Evolutionary conservation across 2,797 vertebrate species (phyloP), one percentile per base, ranked within the genome.

Genomic region (Pseudochirops corinnae): DNA sequence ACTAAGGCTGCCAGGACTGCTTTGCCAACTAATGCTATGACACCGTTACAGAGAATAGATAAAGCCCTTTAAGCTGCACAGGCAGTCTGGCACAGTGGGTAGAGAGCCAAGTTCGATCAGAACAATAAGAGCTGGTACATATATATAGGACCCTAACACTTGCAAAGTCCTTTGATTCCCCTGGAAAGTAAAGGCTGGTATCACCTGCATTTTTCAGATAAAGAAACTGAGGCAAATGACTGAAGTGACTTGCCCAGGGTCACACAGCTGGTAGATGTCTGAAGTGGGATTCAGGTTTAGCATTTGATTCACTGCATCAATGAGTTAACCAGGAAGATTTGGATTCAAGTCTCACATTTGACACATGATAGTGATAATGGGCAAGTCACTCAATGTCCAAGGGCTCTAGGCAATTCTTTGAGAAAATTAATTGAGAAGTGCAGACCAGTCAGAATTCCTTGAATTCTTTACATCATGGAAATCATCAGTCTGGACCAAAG

Each of bases 61-160:
- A 53, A 91, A 39, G 46, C 21, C 82, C 13, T 94, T n/a, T 90
- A 57, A 94, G 92, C 91, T 67, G 31, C 82, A 94, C 21, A 46
- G 9, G 57, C 9, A 58, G 39, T 4, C 26, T 46, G 74, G 39
- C 6, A 39, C 74, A 82, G 74, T 82, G 39, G 74, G 74, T 82
- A 46, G 39, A 26, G 74, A 46, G 21, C 39, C 39, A 82, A 39
- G 74, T 10, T 46, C 2, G 21, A 82, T 24, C 39, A 82, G 39
- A 46, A 82, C 9, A 82, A 24, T 26, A 46, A 24, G 2, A 46
- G 18, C 33, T 26, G 46, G 74, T 46, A 46, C 7, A 26, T 82
- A 9, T 26, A 82, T 4, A 24, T 10, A 26, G 74, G 18, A 46
- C 39, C 46, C 46, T 46, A 46, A 46, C 24, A 46, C 24, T 46